These are phyloP conservation scores for Tachina grossa DNA, from an alignment of 2,888 invertebrate species.

Conservation along the genomic window DNA sequence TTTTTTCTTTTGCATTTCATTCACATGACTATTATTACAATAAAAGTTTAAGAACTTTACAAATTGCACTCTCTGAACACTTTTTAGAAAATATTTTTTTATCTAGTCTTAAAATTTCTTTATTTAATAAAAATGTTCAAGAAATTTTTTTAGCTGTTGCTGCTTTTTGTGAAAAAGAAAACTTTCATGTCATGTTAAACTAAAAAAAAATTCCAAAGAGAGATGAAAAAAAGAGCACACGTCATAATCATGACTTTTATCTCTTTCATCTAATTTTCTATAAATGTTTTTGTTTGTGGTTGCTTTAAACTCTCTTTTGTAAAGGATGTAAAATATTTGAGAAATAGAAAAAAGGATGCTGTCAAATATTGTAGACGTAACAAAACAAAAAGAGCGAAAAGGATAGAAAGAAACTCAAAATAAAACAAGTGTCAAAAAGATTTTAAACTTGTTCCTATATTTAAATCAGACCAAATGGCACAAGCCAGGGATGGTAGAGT, in stretches of 20 bases:
- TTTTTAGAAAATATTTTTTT: constrained; percentile 7
- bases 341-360: constrained; percentile 37
- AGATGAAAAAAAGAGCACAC: constrained; percentile 10
- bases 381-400: constrained; percentile 56
- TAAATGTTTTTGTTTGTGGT: constrained; percentile 39
- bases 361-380: constrained; percentile 40
- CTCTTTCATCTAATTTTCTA: constrained; percentile 38
- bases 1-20: background rate
- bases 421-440: constrained; percentile 67
- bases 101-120: background rate
- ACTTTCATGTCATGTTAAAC: constrained; percentile 58
- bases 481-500: too few relatives aligned
- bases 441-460: constrained; percentile 6
- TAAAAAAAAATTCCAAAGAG: constrained; percentile 7
- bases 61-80: background rate
- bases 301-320: background rate
- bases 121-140: constrained; percentile 24
- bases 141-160: constrained; percentile 63
- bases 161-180: constrained; percentile 56
- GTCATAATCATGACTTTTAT: background rate
- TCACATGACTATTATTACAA: background rate
- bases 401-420: constrained; percentile 23
- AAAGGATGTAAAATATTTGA: constrained; percentile 45
- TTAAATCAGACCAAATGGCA: background rate
- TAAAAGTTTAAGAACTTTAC: background rate